Evolutionary conservation across 2,888 invertebrate genomes (phyloP).

Genomic region (Machimus rusticus): DNA sequence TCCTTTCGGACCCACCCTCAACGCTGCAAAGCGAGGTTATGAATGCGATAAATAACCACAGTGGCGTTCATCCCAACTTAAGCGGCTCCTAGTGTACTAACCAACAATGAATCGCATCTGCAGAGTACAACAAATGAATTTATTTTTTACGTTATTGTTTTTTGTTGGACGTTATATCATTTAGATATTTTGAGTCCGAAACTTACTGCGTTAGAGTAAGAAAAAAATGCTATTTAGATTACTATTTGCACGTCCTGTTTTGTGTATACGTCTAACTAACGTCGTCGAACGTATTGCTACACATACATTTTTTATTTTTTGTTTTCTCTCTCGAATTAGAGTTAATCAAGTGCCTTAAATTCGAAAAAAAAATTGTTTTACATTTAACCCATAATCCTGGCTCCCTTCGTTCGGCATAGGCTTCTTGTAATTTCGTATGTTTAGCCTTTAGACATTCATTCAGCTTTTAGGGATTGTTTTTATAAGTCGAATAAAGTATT

Average conservation of each 20-base stretch:
- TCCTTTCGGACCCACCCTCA: conserved; percentile 83
- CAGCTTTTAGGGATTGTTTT: conserved; percentile 10
- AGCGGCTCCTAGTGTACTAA: conserved; percentile 46
- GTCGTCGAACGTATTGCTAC: background rate
- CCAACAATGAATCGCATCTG: conserved; percentile 30
- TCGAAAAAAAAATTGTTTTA: background rate
- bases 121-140: conserved; percentile 35
- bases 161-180: background rate
- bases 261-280: background rate
- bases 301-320: background rate
- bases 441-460: background rate
- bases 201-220: background rate
- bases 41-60: conserved; percentile 69
- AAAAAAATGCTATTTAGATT: background rate
- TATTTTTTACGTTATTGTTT: conserved; percentile 19
- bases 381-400: background rate
- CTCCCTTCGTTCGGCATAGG: background rate
- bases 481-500: conserved; percentile 5
- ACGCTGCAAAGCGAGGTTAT: conserved; percentile 89
- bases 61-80: conserved; percentile 60
- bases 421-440: background rate
- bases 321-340: background rate
- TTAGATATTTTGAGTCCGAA: background rate
- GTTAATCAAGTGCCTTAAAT: conserved; percentile 5
- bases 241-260: background rate